Percentiles rank a stretch among this genome's conserved stretches.
These are phyloP conservation scores for Anoplolepis gracilipes DNA, from an alignment of 1,140 invertebrate species.

Conservation along the genomic window DNA sequence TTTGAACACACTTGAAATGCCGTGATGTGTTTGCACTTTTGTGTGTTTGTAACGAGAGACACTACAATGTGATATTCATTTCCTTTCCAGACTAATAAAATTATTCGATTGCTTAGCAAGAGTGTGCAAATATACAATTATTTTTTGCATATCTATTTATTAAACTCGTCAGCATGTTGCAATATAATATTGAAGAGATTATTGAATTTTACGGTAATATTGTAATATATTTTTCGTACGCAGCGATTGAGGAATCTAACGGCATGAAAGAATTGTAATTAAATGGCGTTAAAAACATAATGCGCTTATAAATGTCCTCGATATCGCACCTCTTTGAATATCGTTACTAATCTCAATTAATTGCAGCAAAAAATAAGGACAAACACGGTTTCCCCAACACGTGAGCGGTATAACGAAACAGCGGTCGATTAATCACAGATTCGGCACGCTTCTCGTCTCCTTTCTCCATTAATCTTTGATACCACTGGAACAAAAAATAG, in stretches of 20 bases:
- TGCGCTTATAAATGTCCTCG: constrained; percentile 37
- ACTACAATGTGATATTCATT: background rate
- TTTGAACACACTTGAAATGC: background rate
- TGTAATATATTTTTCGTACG: background rate
- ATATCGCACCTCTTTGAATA: constrained; percentile 53
- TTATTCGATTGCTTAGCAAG: background rate
- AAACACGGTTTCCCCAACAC: constrained; percentile 45
- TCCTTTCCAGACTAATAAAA: background rate
- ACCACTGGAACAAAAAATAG: constrained; percentile 48
- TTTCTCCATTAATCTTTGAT: constrained; percentile 56
- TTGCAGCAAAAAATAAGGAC: constrained; percentile 42
- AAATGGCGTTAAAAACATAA: constrained; percentile 36
- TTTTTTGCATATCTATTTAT: background rate
- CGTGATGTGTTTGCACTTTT: constrained; percentile 10
- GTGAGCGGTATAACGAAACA: constrained; percentile 45
- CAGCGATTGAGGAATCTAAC: background rate
- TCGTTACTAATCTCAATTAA: constrained; percentile 55
- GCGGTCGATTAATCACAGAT: constrained; percentile 52
- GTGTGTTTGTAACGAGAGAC: background rate
- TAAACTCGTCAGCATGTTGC: background rate
- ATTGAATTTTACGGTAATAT: background rate
- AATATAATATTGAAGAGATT: background rate
- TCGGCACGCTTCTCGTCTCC: constrained; percentile 54
- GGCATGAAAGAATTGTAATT: constrained; percentile 36
- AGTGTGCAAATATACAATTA: background rate